Conservation (phyloP, 2,888 invertebrate species). For the Melieria picta region DNA sequence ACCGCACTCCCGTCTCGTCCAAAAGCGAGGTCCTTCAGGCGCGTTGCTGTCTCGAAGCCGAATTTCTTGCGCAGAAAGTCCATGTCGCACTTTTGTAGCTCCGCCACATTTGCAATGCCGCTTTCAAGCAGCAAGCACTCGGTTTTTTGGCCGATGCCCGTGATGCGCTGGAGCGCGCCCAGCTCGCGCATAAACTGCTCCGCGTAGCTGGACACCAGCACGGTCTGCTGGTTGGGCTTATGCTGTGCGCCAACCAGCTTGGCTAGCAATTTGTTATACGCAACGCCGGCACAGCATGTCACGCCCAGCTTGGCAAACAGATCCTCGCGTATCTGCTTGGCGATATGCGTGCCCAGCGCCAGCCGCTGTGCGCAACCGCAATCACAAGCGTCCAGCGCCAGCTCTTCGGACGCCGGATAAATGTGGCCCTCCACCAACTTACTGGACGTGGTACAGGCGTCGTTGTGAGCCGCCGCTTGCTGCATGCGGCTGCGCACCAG, state of each 20-base stretch:
- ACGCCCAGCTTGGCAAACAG: conserved; percentile 76
- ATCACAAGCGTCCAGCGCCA: conserved; percentile 69
- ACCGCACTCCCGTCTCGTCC: conserved; percentile 81
- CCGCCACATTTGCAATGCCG: conserved; percentile 74
- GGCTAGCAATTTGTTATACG: conserved; percentile 84
- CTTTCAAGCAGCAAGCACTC: conserved; percentile 73
- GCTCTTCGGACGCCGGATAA: conserved; percentile 69
- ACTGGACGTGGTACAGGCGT: conserved; percentile 26
- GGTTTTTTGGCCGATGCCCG: conserved; percentile 81
- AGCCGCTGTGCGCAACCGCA: conserved; percentile 81
- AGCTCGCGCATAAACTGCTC: conserved; percentile 74
- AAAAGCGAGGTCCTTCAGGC: conserved; percentile 75
- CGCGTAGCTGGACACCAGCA: conserved; percentile 77
- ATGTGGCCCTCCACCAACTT: conserved; percentile 67
- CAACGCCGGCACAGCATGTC: conserved; percentile 84
- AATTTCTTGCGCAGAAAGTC: conserved; percentile 73
- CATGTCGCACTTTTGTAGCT: conserved; percentile 73
- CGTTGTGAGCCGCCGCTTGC: conserved; percentile 39
- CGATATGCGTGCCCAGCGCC: conserved; percentile 77
- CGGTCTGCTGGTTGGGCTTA: conserved; percentile 86
- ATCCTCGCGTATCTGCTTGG: conserved; percentile 78
- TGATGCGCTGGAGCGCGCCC: conserved; percentile 72
- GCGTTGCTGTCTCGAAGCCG: conserved; percentile 75
- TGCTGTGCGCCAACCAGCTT: conserved; percentile 79
- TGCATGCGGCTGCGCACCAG: conserved; percentile 56